Conservation (phyloP, 2,888 invertebrate species). For the Spodoptera littoralis region DNA sequence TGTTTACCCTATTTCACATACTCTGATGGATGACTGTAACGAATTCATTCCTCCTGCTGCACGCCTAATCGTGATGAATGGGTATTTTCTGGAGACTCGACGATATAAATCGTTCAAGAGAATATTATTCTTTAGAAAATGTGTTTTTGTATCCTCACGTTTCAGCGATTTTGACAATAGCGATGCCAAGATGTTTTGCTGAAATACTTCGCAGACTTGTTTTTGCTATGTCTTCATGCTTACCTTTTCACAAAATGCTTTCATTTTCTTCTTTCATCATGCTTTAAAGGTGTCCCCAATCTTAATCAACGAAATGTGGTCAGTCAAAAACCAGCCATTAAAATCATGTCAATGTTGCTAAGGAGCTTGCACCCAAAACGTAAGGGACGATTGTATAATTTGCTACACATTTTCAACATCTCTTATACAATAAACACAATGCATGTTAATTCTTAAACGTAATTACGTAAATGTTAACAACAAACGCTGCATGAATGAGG, state of each 20-base stretch:
- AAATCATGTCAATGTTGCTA: slow-evolving; percentile 36
- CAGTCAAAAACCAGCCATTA: slow-evolving; percentile 42
- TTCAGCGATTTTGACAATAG: slow-evolving; percentile 7
- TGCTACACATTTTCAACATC: slow-evolving; percentile 62
- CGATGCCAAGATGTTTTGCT: slow-evolving; percentile 17
- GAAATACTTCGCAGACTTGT: slow-evolving; percentile 22
- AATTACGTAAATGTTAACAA: slow-evolving; percentile 76
- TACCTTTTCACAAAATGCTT: slow-evolving; percentile 14
- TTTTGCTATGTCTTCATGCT: slow-evolving; percentile 20
- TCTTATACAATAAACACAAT: slow-evolving; percentile 78
- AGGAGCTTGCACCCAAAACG: slow-evolving; percentile 26
- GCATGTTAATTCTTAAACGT: slow-evolving; percentile 68
- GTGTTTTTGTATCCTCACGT: slow-evolving; percentile 18
- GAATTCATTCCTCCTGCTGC: slow-evolving; percentile 41
- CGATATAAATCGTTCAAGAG: slow-evolving; percentile 27
- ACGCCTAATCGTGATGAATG: slow-evolving; percentile 29
- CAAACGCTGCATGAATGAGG: slow-evolving; percentile 70
- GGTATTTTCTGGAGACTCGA: slow-evolving; percentile 38
- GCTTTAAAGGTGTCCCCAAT: slow-evolving; percentile 29
- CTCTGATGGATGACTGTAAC: slow-evolving; percentile 48
- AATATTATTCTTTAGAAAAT: slow-evolving; percentile 20
- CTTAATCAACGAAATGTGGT: slow-evolving; percentile 36
- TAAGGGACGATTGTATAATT: slow-evolving; percentile 55
- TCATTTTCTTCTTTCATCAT: slow-evolving; percentile 44
- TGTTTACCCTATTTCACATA: slow-evolving; percentile 39